Percentiles rank a stretch among this genome's conserved stretches.
Conservation (phyloP, 2,113 vertebrate species). For the Phyllostomus discolor region DNA sequence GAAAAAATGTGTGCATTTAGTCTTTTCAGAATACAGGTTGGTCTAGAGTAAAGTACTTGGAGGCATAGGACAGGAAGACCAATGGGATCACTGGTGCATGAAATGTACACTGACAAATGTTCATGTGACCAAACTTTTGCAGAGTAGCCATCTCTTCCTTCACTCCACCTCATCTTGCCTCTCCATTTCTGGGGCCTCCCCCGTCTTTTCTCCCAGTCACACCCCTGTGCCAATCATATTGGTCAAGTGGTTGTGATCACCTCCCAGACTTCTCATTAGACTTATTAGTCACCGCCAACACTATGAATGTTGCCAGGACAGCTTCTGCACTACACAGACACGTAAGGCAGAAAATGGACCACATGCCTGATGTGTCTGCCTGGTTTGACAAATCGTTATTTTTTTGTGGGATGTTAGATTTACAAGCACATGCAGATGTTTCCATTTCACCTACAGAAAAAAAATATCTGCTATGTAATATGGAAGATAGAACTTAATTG, state of each 20-base stretch:
- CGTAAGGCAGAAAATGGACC: neutral
- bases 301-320: neutral
- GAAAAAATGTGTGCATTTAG: neutral
- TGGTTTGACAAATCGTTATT: neutral
- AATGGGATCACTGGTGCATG: neutral
- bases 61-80: neutral
- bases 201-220: neutral
- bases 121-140: neutral
- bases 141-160: neutral
- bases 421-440: constrained; percentile 38
- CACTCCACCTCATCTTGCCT: neutral
- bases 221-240: accelerated
- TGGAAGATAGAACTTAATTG: constrained; percentile 19
- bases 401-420: neutral
- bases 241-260: neutral
- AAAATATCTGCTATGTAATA: neutral
- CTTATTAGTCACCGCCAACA: neutral
- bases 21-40: neutral
- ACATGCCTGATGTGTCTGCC: neutral
- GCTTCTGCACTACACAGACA: neutral
- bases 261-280: neutral
- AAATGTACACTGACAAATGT: neutral
- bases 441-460: constrained; percentile 36
- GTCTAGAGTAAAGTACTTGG: neutral
- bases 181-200: neutral